Evolutionary conservation across 2,113 vertebrate species (phyloP).

Genomic region (Anarrhichthys ocellatus): DNA sequence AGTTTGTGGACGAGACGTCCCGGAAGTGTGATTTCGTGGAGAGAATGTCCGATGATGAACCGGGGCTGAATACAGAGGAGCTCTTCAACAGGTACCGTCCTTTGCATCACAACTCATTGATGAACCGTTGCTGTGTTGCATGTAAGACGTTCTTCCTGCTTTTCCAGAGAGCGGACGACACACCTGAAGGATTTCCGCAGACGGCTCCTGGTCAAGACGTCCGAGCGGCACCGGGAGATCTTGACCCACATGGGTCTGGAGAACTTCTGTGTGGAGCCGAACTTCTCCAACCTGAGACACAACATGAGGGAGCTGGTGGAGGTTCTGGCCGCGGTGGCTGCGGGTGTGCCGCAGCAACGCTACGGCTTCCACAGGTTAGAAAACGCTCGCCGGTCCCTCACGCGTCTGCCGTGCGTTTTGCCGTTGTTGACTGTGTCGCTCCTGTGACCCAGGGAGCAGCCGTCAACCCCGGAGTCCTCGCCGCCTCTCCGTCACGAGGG

Average conservation of each 20-base stretch:
- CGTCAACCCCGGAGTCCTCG: neutral
- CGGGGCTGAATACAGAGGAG: conserved; percentile 70
- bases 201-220: conserved; percentile 86
- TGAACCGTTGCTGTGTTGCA: neutral
- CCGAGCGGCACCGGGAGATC: conserved; percentile 85
- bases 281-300: conserved; percentile 91
- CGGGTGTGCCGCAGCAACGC: conserved; percentile 86
- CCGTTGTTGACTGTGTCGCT: neutral
- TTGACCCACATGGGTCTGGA: conserved; percentile 90
- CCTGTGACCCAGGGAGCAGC: conserved; percentile 43
- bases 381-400: neutral
- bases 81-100: conserved; percentile 82
- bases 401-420: neutral
- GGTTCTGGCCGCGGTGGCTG: conserved; percentile 88
- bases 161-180: conserved; percentile 81
- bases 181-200: conserved; percentile 86
- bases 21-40: conserved; percentile 90
- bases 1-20: conserved; percentile 91
- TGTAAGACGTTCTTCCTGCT: conserved; percentile 64
- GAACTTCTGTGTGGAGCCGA: conserved; percentile 91
- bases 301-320: conserved; percentile 93
- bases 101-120: neutral
- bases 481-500: conserved; percentile 44
- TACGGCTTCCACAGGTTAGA: conserved; percentile 85
- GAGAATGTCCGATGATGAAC: conserved; percentile 80